Evolutionary conservation across 2,113 vertebrate species (phyloP), one percentile per base, ranked within the genome.

Genomic region (Pycnonotus jocosus): DNA sequence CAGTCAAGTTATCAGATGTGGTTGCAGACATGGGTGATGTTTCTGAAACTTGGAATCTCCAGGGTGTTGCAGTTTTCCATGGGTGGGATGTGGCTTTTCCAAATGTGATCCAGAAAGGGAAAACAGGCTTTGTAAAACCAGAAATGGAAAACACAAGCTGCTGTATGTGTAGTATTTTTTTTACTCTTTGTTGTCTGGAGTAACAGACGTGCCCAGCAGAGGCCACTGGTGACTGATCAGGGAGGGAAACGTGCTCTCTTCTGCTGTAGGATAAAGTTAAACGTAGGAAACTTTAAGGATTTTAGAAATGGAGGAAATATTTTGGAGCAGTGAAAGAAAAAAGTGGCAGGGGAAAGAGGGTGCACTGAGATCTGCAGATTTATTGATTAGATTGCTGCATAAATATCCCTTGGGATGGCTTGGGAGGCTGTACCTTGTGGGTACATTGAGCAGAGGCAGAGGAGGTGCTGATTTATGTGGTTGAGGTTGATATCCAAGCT

Each of bases 181-280:
- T 37, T 12, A 21, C 18, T 57, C 0, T 74, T 86, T 31, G 11
- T 35, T 69, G 38, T 62, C 65, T 92, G 81, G 37, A 84, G 22
- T 93, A 90, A 66, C 83, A 35, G 25, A 62, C 64, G 5, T 87
- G 81, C 82, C 95, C 98, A 92, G 95, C 95, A 98, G 98, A 78
- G 93, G 96, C 93, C 91, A 77, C 80, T 96, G 61, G 61, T 90
- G 71, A 24, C 78, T 81, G 48, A n/a, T 35, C 56, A 30, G 62
- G 37, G 33, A 90, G 54, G 30, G 17, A 66, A 40, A 31, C 0
- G 2, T 18, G 12, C 3, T 24, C 8, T n/a, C 7, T 38, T 44
- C 22, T 54, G 13, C 60, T 81, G 22, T 33, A 24, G 50, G 40
- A 23, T 35, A 2, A 72, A 88, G 20, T 48, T 25, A 44, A 69